These are phyloP conservation scores for Trinorchestia longiramus DNA, from an alignment of 1,140 invertebrate genomes.

Conservation along the genomic window DNA sequence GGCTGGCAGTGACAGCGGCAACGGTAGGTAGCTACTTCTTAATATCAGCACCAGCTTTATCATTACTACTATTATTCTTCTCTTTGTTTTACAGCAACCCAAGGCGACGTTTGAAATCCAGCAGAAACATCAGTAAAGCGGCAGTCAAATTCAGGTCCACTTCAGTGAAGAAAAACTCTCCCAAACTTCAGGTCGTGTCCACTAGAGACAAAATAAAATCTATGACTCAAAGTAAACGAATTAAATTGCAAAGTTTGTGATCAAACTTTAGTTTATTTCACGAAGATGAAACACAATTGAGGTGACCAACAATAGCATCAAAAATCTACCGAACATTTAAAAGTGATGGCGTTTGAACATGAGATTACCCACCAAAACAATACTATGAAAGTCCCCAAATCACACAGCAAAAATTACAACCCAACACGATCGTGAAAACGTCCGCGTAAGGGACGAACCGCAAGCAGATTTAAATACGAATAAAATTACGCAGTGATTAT, in stretches of 20 bases:
- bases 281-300: neutral
- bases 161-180: neutral
- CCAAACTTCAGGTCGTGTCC: neutral
- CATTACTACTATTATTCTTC: neutral
- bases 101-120: neutral
- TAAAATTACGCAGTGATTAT: neutral
- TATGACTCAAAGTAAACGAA: neutral
- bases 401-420: neutral
- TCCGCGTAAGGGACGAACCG: neutral
- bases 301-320: neutral
- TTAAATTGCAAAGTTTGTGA: neutral
- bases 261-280: neutral
- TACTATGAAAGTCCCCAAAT: neutral
- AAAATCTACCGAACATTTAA: neutral
- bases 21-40: slow-evolving; percentile 18
- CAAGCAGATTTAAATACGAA: neutral
- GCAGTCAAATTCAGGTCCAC: neutral
- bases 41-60: neutral
- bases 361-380: neutral
- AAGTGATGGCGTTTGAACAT: neutral
- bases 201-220: neutral
- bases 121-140: neutral
- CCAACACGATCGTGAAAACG: neutral
- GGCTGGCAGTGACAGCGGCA: neutral
- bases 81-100: neutral